Base-by-base conservation (phyloP, 2,888 invertebrate genomes). In the Agrilus mali region DNA sequence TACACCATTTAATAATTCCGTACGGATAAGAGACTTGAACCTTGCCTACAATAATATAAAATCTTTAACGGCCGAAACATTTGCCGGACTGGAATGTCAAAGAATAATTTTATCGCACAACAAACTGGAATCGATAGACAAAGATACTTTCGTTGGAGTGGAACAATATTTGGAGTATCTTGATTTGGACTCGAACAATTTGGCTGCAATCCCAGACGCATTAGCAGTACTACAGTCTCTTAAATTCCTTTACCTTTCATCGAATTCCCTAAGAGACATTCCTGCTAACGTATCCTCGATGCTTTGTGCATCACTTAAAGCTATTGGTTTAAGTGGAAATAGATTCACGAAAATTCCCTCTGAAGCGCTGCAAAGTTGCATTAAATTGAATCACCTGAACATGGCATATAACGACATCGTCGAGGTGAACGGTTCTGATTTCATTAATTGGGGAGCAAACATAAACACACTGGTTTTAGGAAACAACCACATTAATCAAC, bases 341-440 rank as follows among this genome's bases (percentile, higher is more conserved):
- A 80, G 80, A 61, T 74, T 92, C 60, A 77, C 75, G 50, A 70
- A 74, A 52, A 76, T 89, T 48, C 89, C 90, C 8, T 70, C 76
- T 1, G 70, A 74, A 32, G 75, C 82, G 4, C 70, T 90, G 47
- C 73, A 74, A 54, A 77, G 78, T 56, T 85, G 87, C 58, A 77
- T 80, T 41, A 78, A 80, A 57, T 71, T 90, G 43, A 75, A 86
- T n/a, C 88, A 90, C 67, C 75, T 90, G 52, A 90, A 90, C 67
- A 76, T 90, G 58, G 90, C 87, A 47, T 90, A 89, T 67, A 90
- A 92, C 65, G 80, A 80, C 61, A 87, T 92, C 58, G 73, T 78
- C 51, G 80, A 84, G 60, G 77, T 88, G 54, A 75, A 77, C 52
- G 78, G 82, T 47, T 80, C 80, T 50, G 85, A 88, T 61, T 87